Evolutionary conservation across 2,888 invertebrate species (phyloP).

Genomic region (Caenorhabditis wallacei): DNA sequence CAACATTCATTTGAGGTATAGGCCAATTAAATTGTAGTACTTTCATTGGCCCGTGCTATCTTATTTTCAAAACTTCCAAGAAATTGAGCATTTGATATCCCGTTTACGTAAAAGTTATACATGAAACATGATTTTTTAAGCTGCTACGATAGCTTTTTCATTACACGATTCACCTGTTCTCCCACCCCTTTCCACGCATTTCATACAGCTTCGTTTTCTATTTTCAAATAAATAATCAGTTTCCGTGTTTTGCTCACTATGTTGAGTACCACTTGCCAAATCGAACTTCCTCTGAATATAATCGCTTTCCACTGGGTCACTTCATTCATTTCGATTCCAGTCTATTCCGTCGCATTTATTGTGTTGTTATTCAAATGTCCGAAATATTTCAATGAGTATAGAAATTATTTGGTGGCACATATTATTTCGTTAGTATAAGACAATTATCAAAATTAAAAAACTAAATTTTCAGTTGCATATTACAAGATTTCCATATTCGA

Average conservation of each 20-base stretch:
- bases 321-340: slow-evolving; percentile 2
- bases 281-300: neutral
- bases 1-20: no score
- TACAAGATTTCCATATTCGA: slow-evolving; percentile 8
- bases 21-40: no score
- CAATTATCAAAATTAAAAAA: neutral
- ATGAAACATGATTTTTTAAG: no score
- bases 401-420: slow-evolving; percentile 6
- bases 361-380: neutral
- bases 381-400: slow-evolving; percentile 8
- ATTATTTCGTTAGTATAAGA: slow-evolving; percentile 4
- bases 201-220: no score
- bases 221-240: no score
- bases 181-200: no score
- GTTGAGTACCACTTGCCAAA: neutral
- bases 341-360: slow-evolving; percentile 7
- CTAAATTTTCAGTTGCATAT: slow-evolving; percentile 1
- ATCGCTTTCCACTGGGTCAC: neutral
- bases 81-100: no score
- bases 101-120: no score
- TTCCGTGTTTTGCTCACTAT: neutral
- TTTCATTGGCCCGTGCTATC: no score
- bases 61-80: no score
- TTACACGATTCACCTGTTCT: no score
- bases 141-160: no score